phyloP scores from a whole-genome alignment of 2,888 invertebrate genomes.

The Unio delphinus region DNA sequence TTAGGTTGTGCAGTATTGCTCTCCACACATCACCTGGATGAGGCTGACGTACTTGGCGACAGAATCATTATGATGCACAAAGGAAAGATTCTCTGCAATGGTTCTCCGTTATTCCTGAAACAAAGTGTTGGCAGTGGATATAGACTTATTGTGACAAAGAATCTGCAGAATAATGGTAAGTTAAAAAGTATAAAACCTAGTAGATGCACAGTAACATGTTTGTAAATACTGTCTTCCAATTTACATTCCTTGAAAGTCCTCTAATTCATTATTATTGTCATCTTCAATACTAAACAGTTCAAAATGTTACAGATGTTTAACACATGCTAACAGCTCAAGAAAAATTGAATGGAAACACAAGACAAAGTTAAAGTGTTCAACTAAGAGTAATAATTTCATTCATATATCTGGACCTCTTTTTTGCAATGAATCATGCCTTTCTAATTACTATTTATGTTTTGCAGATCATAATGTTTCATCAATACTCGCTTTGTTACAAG shows the following conservation, averaged over 20 bases:
- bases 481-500: constrained; percentile 60
- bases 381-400: too few relatives aligned
- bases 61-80: constrained; percentile 68
- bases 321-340: too few relatives aligned
- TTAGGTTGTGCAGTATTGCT: constrained; percentile 69
- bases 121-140: constrained; percentile 61
- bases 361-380: too few relatives aligned
- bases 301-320: too few relatives aligned
- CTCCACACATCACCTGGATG: constrained; percentile 73
- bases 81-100: constrained; percentile 60
- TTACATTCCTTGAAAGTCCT: too few relatives aligned
- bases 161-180: background rate
- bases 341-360: too few relatives aligned
- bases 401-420: too few relatives aligned
- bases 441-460: constrained; percentile 1
- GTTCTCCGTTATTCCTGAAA: constrained; percentile 66
- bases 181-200: background rate
- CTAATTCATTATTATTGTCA: too few relatives aligned
- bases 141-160: constrained; percentile 51
- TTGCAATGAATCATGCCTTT: too few relatives aligned
- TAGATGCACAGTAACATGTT: background rate
- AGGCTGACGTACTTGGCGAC: constrained; percentile 72
- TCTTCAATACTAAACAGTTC: too few relatives aligned
- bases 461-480: constrained; percentile 25
- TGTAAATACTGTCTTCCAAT: background rate